Conservation (phyloP, 1,140 invertebrate species). For the Drosophila dunni region DNA sequence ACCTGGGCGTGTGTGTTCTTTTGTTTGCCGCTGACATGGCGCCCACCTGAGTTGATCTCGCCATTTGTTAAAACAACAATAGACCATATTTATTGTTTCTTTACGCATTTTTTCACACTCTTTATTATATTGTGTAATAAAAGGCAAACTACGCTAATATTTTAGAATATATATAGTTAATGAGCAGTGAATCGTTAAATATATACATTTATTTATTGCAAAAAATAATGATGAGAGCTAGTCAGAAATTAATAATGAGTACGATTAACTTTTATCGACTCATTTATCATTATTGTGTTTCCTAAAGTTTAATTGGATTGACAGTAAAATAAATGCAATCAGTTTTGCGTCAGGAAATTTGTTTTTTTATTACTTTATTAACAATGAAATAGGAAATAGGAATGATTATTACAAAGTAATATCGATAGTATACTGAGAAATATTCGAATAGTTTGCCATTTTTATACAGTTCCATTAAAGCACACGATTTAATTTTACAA, state of each 20-base stretch:
- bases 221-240: neutral
- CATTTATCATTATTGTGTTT: too few relatives aligned
- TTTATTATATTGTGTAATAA: neutral
- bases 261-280: too few relatives aligned
- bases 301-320: too few relatives aligned
- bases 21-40: conserved; percentile 9
- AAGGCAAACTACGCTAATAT: conserved; percentile 2
- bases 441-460: too few relatives aligned
- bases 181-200: conserved; percentile 1
- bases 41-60: conserved; percentile 16
- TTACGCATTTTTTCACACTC: conserved; percentile 1
- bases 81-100: conserved; percentile 27
- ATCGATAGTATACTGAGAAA: too few relatives aligned
- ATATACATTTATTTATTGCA: neutral
- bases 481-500: too few relatives aligned
- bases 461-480: too few relatives aligned
- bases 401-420: too few relatives aligned
- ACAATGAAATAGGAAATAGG: too few relatives aligned
- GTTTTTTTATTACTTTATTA: too few relatives aligned
- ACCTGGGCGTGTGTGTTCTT: neutral
- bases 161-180: conserved; percentile 11
- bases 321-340: too few relatives aligned
- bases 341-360: too few relatives aligned
- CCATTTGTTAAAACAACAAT: conserved; percentile 41
- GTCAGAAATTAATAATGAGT: neutral